Evolutionary conservation across 23 tunicate species (phyloP).

Genomic region (Styela plicata): DNA sequence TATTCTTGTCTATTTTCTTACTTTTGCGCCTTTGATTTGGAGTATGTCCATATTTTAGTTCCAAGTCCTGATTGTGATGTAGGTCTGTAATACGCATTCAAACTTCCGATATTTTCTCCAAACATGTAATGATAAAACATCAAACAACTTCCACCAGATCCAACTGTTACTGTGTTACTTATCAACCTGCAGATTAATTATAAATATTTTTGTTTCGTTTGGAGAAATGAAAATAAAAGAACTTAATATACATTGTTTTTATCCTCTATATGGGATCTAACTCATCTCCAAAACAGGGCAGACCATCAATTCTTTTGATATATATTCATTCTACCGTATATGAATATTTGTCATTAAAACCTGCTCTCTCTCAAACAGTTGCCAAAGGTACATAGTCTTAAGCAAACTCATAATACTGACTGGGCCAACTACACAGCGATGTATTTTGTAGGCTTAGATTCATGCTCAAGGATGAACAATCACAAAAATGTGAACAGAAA

Average conservation of each 20-base stretch:
- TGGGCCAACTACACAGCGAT: too few relatives aligned
- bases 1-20: too few relatives aligned
- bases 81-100: constrained; percentile 40
- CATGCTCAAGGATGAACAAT: too few relatives aligned
- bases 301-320: too few relatives aligned
- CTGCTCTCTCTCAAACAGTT: too few relatives aligned
- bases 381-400: too few relatives aligned
- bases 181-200: constrained; percentile 44
- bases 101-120: constrained; percentile 74
- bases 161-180: constrained; percentile 46
- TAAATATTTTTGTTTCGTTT: too few relatives aligned
- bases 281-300: neutral
- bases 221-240: neutral
- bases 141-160: constrained; percentile 61
- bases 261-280: neutral
- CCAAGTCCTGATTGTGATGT: constrained; percentile 18
- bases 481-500: too few relatives aligned
- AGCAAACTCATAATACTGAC: too few relatives aligned
- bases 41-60: constrained; percentile 8
- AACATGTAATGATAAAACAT: constrained; percentile 78
- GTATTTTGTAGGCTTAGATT: too few relatives aligned
- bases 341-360: too few relatives aligned
- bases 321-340: too few relatives aligned
- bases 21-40: constrained; percentile 20
- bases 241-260: neutral